Base-by-base conservation (phyloP, 2,888 invertebrate genomes). In the Meandrusa payeni region DNA sequence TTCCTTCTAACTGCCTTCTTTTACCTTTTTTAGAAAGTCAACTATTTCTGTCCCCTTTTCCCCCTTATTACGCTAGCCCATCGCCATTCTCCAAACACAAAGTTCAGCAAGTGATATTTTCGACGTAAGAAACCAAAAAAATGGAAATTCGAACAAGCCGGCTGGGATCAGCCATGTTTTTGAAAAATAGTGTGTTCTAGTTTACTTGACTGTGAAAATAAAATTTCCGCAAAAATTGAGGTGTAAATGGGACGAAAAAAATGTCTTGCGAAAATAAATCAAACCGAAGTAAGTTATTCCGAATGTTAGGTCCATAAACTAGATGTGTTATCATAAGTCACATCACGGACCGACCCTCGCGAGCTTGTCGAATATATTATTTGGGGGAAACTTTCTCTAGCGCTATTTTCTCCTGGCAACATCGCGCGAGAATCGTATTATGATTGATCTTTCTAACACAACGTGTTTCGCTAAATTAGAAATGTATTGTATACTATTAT, bases 281-380 rank as follows among this genome's bases (percentile, higher is more conserved):
- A 31, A 26, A 13, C 12, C 12, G 3, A 26, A 20, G 17, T 24
- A 26, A 20, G 17, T 24, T 37, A 31, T 43, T 26, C 13, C 12
- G 17, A 23, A 17, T n/a, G 10, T 6, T 24, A 5, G 23, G 19
- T 19, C 42, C 6, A 31, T 43, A 43, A 37, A 31, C n/a, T 41
- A 28, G 22, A 10, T 19, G 24, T n/a, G n/a, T 6, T 15, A 37
- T 24, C 36, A 26, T 43, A 37, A 41, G 29, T 42, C 41, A 36
- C 22, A 17, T 34, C 41, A 42, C 41, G 34, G 19, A 11, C n/a
- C 6, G 9, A 22, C 24, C 17, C 42, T 19, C 7, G 24, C 5
- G 36, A 13, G 7, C 11, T n/a, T 6, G 10, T 24, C 29, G 31
- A 17, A 24, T 43, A 28, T 11, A 42, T 42, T 10, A 13, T 15